Percentiles rank a stretch among this genome's conserved stretches.
Conservation (phyloP, 2,797 vertebrate species). For the Galagoides demidoff region DNA sequence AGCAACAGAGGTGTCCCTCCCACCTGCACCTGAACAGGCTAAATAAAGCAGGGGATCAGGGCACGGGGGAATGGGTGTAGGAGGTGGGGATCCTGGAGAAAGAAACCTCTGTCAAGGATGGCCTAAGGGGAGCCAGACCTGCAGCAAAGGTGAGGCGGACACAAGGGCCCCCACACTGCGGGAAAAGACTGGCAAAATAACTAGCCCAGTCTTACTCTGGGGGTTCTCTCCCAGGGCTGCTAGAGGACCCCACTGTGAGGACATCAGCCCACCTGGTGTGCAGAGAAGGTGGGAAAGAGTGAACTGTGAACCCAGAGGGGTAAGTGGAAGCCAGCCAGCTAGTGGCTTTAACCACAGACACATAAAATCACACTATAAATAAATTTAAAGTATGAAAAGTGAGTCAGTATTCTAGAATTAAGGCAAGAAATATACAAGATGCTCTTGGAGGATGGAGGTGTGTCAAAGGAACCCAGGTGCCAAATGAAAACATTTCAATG, state of each 20-base stretch:
- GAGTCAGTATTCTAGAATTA: not conserved
- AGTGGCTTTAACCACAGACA: not conserved
- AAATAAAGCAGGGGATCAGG: not conserved
- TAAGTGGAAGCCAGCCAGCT: not conserved
- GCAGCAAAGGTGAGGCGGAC: not conserved
- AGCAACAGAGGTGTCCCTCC: not conserved
- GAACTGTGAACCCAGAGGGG: not conserved
- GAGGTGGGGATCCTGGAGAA: rapidly evolving
- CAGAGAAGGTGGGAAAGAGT: not conserved
- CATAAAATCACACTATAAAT: not conserved
- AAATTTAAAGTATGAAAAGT: constrained; percentile 14
- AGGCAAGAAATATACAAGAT: not conserved
- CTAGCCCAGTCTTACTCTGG: not conserved
- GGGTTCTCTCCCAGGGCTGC: not conserved
- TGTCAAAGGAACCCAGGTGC: too few relatives aligned
- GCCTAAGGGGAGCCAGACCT: not conserved
- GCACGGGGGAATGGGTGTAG: too few relatives aligned
- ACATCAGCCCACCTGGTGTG: not conserved
- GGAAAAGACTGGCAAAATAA: not conserved
- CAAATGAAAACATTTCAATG: too few relatives aligned
- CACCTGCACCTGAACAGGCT: rapidly evolving
- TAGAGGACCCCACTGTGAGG: too few relatives aligned
- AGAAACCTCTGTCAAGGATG: not conserved
- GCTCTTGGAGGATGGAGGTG: not conserved
- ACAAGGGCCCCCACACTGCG: too few relatives aligned